Base-by-base conservation (phyloP, 2,113 vertebrate species). In the Brachypteracias leptosomus region DNA sequence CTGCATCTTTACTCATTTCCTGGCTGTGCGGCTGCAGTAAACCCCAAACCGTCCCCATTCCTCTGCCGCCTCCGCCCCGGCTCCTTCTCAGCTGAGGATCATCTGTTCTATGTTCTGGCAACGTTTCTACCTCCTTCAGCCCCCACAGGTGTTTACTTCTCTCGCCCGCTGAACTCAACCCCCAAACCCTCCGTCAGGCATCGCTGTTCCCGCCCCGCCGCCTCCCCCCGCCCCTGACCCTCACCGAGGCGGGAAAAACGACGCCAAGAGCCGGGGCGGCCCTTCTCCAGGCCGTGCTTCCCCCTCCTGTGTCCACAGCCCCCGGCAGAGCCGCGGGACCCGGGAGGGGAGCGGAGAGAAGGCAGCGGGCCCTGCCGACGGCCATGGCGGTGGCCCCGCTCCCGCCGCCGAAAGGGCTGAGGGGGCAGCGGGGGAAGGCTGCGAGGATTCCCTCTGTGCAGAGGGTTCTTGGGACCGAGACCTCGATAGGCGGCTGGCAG, bases 371-470 rank as follows among this genome's bases (percentile, higher is more conserved):
- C 6, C 47, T n/a, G 61, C 47, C 9, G 52, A 71, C 35, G 38
- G 35, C 19, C 9, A 0, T 2, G 3, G 40, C 11, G 1, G 5
- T 4, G 1, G 29, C 15, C 6, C 6, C 9, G 5, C 38, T 74
- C 65, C 62, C 4, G 1, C 61, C 61, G 25, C 57, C 61, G 20
- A 10, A 28, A 79, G 59, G 3, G 3, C 7, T 5, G 20, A 38
- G 54, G 1, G 3, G 0, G 10, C 6, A 9, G 8, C 1, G 2
- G 8, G 35, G 40, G 15, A 16, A 3, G 3, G 3, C 15, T 7
- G 16, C 3, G 3, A 14, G 29, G 19, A 12, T 5, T 5, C 4
- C 14, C 35, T 19, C 40, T 20, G 21, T 3, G 26, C 49, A 29
- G 51, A 16, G 47, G 3, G 72, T 13, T 40, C 22, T 8, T 6